Conservation (phyloP, 1,140 invertebrate species). For the Drosophila pachea region DNA sequence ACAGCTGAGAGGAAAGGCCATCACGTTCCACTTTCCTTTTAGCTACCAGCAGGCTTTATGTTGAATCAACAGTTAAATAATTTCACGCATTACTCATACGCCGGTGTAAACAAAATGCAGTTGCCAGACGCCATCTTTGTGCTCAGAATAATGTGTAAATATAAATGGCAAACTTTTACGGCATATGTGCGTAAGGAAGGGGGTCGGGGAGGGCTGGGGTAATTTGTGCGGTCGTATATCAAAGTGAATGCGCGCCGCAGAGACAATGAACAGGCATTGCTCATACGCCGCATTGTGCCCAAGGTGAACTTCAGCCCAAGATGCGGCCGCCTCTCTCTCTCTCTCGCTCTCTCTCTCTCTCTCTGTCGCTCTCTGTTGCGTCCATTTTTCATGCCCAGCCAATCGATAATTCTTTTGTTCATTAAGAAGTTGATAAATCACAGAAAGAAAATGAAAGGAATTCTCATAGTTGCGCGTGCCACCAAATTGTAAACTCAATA, state of each 20-base stretch:
- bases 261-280: constrained; percentile 43
- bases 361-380: too few species aligned
- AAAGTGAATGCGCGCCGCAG: constrained; percentile 55
- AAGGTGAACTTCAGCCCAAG: constrained; percentile 16
- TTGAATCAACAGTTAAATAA: neutral
- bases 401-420: constrained; percentile 76
- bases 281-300: constrained; percentile 60
- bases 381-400: constrained; percentile 59
- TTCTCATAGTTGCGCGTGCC: constrained; percentile 37
- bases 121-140: constrained; percentile 17
- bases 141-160: too few species aligned
- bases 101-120: constrained; percentile 15
- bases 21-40: too few species aligned
- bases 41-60: too few species aligned
- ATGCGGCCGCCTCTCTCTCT: neutral
- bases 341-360: too few species aligned
- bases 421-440: constrained; percentile 76
- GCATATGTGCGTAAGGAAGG: constrained; percentile 27
- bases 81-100: neutral
- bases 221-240: constrained; percentile 59
- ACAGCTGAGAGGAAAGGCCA: neutral
- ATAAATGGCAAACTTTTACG: constrained; percentile 66
- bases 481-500: constrained; percentile 42
- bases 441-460: constrained; percentile 42
- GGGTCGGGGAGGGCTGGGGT: constrained; percentile 16